A percentile compares a stretch with the other conserved stretches of the same genome.
These are phyloP conservation scores for Clanis bilineata DNA, from an alignment of 2,888 invertebrate genomes.

Conservation along the genomic window DNA sequence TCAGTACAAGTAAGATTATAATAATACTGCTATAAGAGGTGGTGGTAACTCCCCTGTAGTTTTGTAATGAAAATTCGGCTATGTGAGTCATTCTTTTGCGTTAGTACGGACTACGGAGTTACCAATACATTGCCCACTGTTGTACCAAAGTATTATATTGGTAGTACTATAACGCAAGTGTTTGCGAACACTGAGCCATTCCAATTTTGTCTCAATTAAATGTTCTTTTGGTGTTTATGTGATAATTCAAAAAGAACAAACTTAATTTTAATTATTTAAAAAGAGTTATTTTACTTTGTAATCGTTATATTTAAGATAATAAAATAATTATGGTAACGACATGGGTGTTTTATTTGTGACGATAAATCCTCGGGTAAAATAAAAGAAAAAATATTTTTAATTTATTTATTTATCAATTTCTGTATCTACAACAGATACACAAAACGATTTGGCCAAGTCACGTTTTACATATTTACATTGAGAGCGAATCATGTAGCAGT, in stretches of 20 bases:
- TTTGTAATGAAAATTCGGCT: too few species aligned
- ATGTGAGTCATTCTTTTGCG: too few species aligned
- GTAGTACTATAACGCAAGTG: slow-evolving; percentile 9
- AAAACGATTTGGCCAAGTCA: slow-evolving; percentile 61
- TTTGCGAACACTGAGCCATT: slow-evolving; percentile 48
- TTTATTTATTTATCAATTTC: slow-evolving; percentile 80
- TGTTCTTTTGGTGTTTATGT: slow-evolving; percentile 70
- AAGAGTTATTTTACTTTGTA: slow-evolving; percentile 76
- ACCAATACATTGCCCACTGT: background rate
- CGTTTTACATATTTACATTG: slow-evolving; percentile 57
- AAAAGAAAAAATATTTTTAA: slow-evolving; percentile 42
- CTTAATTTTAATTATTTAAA: slow-evolving; percentile 76
- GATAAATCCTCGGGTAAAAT: too few species aligned
- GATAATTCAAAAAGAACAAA: slow-evolving; percentile 76
- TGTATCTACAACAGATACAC: slow-evolving; percentile 79
- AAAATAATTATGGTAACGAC: slow-evolving; percentile 35
- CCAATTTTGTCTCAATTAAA: slow-evolving; percentile 64
- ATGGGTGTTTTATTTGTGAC: slow-evolving; percentile 14
- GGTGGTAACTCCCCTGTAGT: too few species aligned
- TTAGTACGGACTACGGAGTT: background rate
- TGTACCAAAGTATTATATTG: background rate
- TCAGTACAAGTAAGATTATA: too few species aligned
- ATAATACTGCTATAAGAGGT: too few species aligned
- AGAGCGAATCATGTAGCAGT: slow-evolving; percentile 34
- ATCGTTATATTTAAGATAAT: slow-evolving; percentile 78